These are phyloP conservation scores for Hirtodrosophila confusa DNA, from an alignment of 2,888 invertebrate genomes.

Conservation along the genomic window DNA sequence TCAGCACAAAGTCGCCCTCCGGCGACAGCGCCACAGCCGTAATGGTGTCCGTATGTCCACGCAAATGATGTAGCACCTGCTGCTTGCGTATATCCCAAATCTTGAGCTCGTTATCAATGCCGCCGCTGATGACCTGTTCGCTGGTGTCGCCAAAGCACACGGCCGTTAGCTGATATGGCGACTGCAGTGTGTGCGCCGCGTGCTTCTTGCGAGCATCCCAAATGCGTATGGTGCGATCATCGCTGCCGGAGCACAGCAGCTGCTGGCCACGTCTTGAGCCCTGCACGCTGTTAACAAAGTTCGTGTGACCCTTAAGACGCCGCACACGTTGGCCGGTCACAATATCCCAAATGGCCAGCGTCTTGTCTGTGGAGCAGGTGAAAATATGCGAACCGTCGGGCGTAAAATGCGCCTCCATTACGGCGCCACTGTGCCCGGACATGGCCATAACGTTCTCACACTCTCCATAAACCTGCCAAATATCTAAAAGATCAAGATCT, in stretches of 20 bases:
- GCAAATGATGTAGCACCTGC: constrained; percentile 91
- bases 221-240: constrained; percentile 95
- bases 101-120: constrained; percentile 98
- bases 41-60: constrained; percentile 97
- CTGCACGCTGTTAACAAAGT: constrained; percentile 90
- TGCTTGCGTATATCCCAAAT: constrained; percentile 97
- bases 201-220: constrained; percentile 97
- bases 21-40: constrained; percentile 90
- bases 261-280: constrained; percentile 93
- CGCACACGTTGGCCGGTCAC: constrained; percentile 94
- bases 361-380: constrained; percentile 97
- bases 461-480: constrained; percentile 99
- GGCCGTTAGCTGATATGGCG: constrained; percentile 91
- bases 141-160: constrained; percentile 98
- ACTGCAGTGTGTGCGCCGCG: constrained; percentile 89
- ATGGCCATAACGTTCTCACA: constrained; percentile 98
- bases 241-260: constrained; percentile 95
- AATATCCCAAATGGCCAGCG: constrained; percentile 97
- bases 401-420: constrained; percentile 96
- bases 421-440: constrained; percentile 97
- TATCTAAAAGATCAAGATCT: constrained; percentile 85
- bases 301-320: constrained; percentile 93
- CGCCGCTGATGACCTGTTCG: constrained; percentile 96
- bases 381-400: constrained; percentile 93
- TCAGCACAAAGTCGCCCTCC: constrained; percentile 93